Base-by-base conservation (phyloP, 2,888 invertebrate species). In the Tiliacea aurago region DNA sequence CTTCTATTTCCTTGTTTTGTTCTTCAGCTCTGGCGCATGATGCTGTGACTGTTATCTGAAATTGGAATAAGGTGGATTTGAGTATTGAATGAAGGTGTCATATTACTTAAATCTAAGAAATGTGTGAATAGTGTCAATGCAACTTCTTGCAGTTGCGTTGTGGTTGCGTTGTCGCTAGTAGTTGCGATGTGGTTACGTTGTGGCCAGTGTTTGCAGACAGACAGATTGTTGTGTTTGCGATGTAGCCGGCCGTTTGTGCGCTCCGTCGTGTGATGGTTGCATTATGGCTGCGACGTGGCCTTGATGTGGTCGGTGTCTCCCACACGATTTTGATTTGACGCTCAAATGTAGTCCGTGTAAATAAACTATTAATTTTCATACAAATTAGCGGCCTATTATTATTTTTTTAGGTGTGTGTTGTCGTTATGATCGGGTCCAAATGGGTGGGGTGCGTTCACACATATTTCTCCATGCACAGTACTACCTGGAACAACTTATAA, bases 21-120 rank as follows among this genome's bases (percentile, higher is more conserved):
- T 75, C 73, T 56, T 90, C 90, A 63, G 89, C 88, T 66, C 81
- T 84, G 41, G 86, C 87, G 72, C 90, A 91, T 73, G 91, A 86
- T 79, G 91, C 87, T 51, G 91, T 88, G 53, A 94, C 84, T 79
- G 93, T 92, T 89, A 95, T 91, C 96, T 96, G 95, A 47, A 95
- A 78, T 56, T 70, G 68, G 77, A 70, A 66, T 53, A 70, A 33
- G 1, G 5, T 37, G 10, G 18, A 56, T 67, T 73, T 76, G 10
- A 77, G 51, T 65, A 51, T 64, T 62, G 13, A n/a, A 33, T 53
- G 9, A 45, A 64, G 4, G 20, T 47, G 47, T 49, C 15, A 18
- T n/a, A 18, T 18, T 18, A 45, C n/a, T n/a, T n/a, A 45, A 9
- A 33, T n/a, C 0, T 68, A 55, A 28, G 23, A 13, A 3, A 51